phyloP scores from a whole-genome alignment of 2,797 vertebrate species.

The Pipistrellus pygmaeus region DNA sequence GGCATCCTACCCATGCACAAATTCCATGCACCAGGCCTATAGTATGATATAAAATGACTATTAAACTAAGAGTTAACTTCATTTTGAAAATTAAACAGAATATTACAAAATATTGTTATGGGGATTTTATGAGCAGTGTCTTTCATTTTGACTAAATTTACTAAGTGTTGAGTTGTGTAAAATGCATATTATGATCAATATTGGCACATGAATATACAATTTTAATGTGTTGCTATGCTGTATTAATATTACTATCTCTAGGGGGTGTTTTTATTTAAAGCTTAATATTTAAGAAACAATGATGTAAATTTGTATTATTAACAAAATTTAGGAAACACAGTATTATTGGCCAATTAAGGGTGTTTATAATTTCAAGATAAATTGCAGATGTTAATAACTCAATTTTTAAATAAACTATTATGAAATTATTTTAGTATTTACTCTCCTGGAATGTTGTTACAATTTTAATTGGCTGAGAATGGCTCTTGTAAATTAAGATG shows the following conservation, averaged over 20 bases:
- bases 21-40: too few species aligned
- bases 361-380: neutral
- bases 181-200: neutral
- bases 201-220: neutral
- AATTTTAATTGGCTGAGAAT: neutral
- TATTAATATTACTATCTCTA: neutral
- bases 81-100: constrained; percentile 59
- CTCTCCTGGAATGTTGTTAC: neutral
- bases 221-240: neutral
- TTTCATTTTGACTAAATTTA: neutral
- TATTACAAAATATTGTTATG: constrained; percentile 4
- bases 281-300: neutral
- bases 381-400: neutral
- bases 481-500: neutral
- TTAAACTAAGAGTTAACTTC: constrained; percentile 51
- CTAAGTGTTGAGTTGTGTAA: constrained; percentile 2
- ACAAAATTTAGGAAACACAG: neutral
- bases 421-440: neutral
- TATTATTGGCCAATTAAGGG: neutral
- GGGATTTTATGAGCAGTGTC: neutral
- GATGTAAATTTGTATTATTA: neutral
- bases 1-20: too few species aligned
- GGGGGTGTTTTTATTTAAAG: neutral
- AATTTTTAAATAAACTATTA: neutral
- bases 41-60: neutral